Percentiles rank a stretch among this genome's conserved stretches.
Conservation (phyloP, 2,113 vertebrate genomes). For the Corythornis vintsioides region DNA sequence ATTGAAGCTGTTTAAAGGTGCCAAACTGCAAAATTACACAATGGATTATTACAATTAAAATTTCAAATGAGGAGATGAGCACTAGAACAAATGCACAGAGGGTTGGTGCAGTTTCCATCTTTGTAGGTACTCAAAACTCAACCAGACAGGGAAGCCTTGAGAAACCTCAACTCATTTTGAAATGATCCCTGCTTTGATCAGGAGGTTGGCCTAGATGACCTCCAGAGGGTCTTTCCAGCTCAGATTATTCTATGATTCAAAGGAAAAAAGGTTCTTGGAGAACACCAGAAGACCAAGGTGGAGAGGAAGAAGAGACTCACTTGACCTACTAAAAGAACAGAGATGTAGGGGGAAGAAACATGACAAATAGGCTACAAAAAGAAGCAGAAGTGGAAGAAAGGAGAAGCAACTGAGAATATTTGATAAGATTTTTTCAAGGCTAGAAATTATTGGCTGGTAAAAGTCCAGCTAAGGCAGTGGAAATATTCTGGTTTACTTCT, state of each 20-base stretch:
- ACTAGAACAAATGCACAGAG: neutral
- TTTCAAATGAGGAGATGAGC: neutral
- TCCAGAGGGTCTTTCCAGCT: neutral
- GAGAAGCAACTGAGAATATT: neutral
- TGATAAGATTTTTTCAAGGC: neutral
- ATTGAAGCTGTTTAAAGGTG: neutral
- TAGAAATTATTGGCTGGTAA: neutral
- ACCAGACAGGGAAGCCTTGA: neutral
- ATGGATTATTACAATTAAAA: neutral
- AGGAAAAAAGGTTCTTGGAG: neutral
- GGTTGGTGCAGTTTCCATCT: neutral
- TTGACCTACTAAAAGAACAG: neutral
- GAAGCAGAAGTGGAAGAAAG: neutral
- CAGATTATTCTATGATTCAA: neutral
- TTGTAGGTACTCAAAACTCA: neutral
- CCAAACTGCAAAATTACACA: neutral
- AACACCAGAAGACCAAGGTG: neutral
- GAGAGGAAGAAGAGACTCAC: neutral
- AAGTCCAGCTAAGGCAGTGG: neutral
- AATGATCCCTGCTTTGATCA: neutral
- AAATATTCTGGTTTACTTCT: neutral
- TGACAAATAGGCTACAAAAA: neutral
- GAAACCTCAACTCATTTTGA: neutral
- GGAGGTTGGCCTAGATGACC: neutral
- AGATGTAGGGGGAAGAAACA: fast-evolving